Evolutionary conservation across 2,888 invertebrate genomes (phyloP).

Genomic region (Ariolimax columbianus): DNA sequence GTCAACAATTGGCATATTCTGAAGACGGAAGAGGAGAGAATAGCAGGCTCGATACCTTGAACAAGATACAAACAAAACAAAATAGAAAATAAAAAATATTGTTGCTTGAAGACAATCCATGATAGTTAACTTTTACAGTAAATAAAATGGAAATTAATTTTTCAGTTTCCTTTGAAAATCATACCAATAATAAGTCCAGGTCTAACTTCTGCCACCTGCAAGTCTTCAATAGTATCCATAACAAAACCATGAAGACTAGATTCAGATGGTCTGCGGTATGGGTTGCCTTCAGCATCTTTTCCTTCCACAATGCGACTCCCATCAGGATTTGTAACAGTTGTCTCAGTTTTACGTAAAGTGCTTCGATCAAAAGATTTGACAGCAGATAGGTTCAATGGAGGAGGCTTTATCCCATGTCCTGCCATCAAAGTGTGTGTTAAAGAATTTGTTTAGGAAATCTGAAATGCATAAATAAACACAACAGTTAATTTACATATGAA

Average conservation of each 20-base stretch:
- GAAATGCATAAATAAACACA: not conserved
- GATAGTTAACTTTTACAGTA: no score
- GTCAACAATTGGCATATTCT: no score
- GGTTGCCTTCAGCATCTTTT: conserved; percentile 74
- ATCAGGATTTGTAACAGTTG: conserved; percentile 84
- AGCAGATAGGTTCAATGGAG: conserved; percentile 39
- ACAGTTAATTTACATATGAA: not conserved
- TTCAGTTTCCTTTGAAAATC: not conserved
- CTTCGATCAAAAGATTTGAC: conserved; percentile 85
- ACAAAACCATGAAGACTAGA: conserved; percentile 84
- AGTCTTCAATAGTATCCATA: conserved; percentile 89
- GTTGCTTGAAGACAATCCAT: no score
- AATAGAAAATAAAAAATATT: no score
- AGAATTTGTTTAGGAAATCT: not conserved
- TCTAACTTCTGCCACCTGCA: conserved; percentile 85
- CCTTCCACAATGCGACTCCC: conserved; percentile 84
- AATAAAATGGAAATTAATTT: no score
- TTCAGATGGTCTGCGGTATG: conserved; percentile 50
- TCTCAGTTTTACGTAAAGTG: conserved; percentile 84
- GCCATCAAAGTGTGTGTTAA: conserved; percentile 17
- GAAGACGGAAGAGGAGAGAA: no score
- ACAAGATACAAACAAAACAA: no score
- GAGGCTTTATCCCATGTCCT: conserved; percentile 43
- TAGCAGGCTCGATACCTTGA: no score
- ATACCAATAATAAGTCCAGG: conserved; percentile 82